Evolutionary conservation across 2,113 vertebrate genomes (phyloP).

Genomic region (Ginglymostoma cirratum): DNA sequence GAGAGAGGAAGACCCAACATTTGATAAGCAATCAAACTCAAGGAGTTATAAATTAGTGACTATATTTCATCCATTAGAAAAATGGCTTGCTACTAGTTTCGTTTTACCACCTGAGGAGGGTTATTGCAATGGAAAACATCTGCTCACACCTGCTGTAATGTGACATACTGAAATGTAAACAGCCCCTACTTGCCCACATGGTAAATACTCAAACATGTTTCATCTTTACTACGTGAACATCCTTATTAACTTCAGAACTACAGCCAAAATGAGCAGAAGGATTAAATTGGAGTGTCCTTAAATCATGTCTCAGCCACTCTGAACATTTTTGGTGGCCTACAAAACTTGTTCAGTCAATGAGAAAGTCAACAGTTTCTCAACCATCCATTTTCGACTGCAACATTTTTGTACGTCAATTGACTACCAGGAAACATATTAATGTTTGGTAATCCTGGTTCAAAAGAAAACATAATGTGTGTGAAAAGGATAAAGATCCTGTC

Average conservation of each 20-base stretch:
- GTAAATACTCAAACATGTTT: background rate
- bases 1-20: background rate
- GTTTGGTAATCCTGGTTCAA: background rate
- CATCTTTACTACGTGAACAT: constrained; percentile 19
- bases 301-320: background rate
- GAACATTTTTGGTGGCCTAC: background rate
- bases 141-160: background rate
- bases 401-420: background rate
- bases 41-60: background rate
- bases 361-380: background rate
- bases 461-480: background rate
- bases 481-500: background rate
- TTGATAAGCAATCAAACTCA: background rate
- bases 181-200: constrained; percentile 1
- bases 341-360: background rate
- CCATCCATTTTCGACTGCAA: background rate
- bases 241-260: background rate
- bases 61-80: background rate
- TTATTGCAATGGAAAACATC: background rate
- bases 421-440: background rate
- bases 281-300: background rate
- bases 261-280: background rate
- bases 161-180: background rate
- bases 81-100: background rate
- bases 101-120: background rate